Evolutionary conservation across 2,797 vertebrate genomes (phyloP), one percentile per base, ranked within the genome.

Genomic region (Poeciliopsis gracilis): DNA sequence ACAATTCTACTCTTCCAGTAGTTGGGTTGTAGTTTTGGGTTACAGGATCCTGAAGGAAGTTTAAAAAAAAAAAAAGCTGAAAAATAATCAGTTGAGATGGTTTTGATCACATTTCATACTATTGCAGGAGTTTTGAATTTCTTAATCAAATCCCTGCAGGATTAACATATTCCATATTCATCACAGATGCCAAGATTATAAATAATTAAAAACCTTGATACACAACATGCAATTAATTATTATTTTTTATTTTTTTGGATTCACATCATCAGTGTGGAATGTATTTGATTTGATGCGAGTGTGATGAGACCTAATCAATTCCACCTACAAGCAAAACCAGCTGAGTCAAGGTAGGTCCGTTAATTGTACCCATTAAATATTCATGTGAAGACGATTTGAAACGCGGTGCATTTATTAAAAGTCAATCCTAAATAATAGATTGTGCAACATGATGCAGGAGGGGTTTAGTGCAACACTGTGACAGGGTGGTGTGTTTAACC

Each of bases 381-480:
- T 90, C 70, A 91, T 78, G 59, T 7, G 43, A 75, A 72, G 74
- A 80, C 76, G 76, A 84, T 88, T 80, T 82, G 41, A 87, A 87
- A 82, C 46, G 61, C 51, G 79, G 82, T 82, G 82, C 81, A 81
- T 89, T 88, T 84, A 87, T 89, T 89, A 85, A 89, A 89, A 82
- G 86, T 45, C 70, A 1, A 1, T 46, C 80, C 71, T 90, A 75
- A 92, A 92, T 93, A 90, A 93, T 90, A 55, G 49, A 93, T 88
- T 5, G 71, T 28, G 86, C 77, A 82, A 84, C 2, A 45, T 12
- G 82, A 91, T 25, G 73, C 67, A 30, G 61, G 70, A 77, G 45
- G 46, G 61, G 5, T 51, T 41, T 23, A 75, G 63, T n/a, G 41
- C 15, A 53, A 76, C 61, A 75, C 67, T 55, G 11, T 28, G 38